These are phyloP conservation scores for Pitta sordida DNA, from an alignment of 2,113 vertebrate genomes.

Conservation along the genomic window DNA sequence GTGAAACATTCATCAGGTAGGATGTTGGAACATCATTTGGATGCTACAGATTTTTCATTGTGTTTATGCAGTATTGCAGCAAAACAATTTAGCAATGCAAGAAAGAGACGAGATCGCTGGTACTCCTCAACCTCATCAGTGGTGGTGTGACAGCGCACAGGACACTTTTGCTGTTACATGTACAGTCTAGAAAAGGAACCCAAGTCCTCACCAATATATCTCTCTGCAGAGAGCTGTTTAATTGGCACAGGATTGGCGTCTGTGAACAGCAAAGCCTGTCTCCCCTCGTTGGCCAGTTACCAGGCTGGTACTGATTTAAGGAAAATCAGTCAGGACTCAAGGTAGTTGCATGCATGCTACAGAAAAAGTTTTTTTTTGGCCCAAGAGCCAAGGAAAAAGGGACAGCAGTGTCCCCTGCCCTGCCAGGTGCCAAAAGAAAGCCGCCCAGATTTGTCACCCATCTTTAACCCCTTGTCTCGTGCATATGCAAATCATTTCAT, in stretches of 20 bases:
- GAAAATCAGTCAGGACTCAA: too few species aligned
- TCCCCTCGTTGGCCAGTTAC: not conserved
- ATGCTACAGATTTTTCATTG: not conserved
- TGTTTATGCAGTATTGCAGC: not conserved
- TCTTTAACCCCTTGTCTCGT: too few species aligned
- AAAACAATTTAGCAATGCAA: not conserved
- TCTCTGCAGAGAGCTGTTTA: not conserved
- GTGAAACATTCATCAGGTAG: not conserved
- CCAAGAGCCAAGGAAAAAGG: too few species aligned
- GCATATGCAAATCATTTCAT: too few species aligned
- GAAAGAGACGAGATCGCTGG: not conserved
- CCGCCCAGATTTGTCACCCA: too few species aligned
- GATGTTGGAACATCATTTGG: not conserved
- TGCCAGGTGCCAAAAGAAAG: too few species aligned
- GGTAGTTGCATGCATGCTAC: too few species aligned
- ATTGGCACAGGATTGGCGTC: not conserved
- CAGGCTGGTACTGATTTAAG: too few species aligned
- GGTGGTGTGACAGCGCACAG: not conserved
- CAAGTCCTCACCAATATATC: accelerated
- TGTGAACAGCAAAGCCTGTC: not conserved
- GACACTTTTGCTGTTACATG: not conserved
- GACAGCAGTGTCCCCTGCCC: too few species aligned
- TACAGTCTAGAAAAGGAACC: accelerated
- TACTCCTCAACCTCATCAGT: accelerated
- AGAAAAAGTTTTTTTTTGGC: too few species aligned